A percentile compares a stretch with the other conserved stretches of the same genome.
Evolutionary conservation across 2,888 invertebrate genomes (phyloP).

Genomic region (Trachelus troglodyta): DNA sequence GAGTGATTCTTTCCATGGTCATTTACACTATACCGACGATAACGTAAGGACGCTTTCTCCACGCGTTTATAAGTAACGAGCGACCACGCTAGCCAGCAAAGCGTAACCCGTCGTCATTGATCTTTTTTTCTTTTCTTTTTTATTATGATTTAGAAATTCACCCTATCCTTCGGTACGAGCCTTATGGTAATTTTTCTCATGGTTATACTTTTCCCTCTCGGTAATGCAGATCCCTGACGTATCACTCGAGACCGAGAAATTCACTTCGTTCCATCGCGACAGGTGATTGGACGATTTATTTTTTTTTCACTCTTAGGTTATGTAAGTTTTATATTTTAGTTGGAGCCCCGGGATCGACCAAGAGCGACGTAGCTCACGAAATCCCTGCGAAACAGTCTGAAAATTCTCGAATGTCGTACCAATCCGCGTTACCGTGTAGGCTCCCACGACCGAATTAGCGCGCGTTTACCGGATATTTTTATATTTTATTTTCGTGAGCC

Average conservation of each 20-base stretch:
- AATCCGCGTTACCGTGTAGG: neutral
- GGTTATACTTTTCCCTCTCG: neutral
- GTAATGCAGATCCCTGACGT: neutral
- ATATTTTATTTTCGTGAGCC: constrained; percentile 12
- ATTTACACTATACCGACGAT: neutral
- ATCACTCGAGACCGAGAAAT: neutral
- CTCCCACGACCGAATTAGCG: constrained; percentile 26
- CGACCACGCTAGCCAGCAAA: neutral
- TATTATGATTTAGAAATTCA: neutral
- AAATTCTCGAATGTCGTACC: neutral
- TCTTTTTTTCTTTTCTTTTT: neutral
- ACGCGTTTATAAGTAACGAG: neutral
- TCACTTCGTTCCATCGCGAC: neutral
- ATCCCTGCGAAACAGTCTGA: neutral
- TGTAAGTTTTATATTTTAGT: constrained; percentile 26
- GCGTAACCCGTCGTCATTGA: neutral
- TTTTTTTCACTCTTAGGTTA: constrained; percentile 10
- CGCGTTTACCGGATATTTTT: constrained; percentile 27
- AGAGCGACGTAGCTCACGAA: neutral
- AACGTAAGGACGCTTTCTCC: neutral
- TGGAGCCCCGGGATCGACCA: constrained; percentile 20
- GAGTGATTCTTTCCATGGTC: neutral
- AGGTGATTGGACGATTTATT: constrained; percentile 4
- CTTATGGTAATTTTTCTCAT: neutral
- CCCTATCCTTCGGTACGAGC: neutral